Evolutionary conservation across 2,888 invertebrate species (phyloP).

Genomic region (Uloborus plumipes): DNA sequence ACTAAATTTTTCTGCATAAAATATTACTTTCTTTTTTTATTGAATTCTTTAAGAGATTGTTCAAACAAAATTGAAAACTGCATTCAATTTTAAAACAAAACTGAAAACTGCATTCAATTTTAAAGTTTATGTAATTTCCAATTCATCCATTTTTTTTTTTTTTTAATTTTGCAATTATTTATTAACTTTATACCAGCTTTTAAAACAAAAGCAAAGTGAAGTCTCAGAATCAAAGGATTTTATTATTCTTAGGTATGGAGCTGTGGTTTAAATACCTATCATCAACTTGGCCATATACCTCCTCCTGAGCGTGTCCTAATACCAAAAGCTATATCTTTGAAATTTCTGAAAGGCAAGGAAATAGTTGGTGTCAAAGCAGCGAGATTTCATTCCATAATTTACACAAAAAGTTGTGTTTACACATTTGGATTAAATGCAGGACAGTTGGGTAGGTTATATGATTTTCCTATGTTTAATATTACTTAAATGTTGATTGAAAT

Average conservation of each 20-base stretch:
- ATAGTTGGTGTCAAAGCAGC: slow-evolving; percentile 78
- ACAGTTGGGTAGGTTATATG: slow-evolving; percentile 76
- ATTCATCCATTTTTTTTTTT: slow-evolving; percentile 12
- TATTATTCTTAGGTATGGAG: slow-evolving; percentile 74
- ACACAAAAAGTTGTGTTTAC: slow-evolving; percentile 77
- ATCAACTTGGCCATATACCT: slow-evolving; percentile 77
- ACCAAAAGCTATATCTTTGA: slow-evolving; percentile 71
- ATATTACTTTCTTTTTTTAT: too few species aligned
- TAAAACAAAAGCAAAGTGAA: too few species aligned
- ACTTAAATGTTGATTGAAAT: too few species aligned
- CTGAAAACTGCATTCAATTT: too few species aligned
- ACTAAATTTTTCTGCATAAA: too few species aligned
- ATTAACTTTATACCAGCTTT: too few species aligned
- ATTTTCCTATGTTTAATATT: neutral
- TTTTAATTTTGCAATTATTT: too few species aligned
- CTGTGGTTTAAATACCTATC: slow-evolving; percentile 78
- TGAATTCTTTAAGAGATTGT: too few species aligned
- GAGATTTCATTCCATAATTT: slow-evolving; percentile 80
- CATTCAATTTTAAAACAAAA: too few species aligned
- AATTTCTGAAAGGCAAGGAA: slow-evolving; percentile 69
- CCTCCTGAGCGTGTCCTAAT: slow-evolving; percentile 73
- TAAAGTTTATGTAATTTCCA: neutral
- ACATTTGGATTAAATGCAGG: slow-evolving; percentile 88
- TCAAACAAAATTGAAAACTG: too few species aligned
- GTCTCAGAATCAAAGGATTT: neutral